Evolutionary conservation across 53 echinoderm and acorn worm species (phyloP), one percentile per base, ranked within the genome.

Genomic region (Zoroaster sp.): DNA sequence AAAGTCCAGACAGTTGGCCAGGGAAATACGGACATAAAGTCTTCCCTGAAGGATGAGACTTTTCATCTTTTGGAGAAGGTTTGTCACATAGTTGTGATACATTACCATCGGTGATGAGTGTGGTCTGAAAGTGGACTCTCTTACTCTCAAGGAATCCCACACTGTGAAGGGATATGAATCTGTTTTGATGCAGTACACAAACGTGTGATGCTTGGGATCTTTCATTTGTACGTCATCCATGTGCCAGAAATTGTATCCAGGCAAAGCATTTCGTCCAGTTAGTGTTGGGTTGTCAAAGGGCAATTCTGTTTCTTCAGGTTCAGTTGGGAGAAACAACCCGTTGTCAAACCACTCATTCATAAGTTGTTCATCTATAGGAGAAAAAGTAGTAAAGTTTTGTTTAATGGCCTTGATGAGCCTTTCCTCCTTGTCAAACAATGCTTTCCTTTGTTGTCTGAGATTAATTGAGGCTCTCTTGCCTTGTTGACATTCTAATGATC

Each of bases 221-320:
- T 0, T 1, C 15, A 17, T 11, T 37, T 13, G 12, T 2, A 3
- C 0, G 12, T 0, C 68, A 28, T 4, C 18, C 0, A 35, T 39
- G 4, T 30, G 41, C 5, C 8, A 20, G 4, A 30, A 46, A 23
- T 13, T 30, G n/a, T 15, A 33, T 1, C 25, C n/a, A 17, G 14
- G 5, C 0, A 1, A 2, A 35, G 20, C 18, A 76, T 17, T 37
- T 11, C 59, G 66, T n/a, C 86, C 86, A 1, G 67, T 88, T 4
- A 88, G 88, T 63, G 88, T 88, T 32, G 77, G 88, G 35, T 88
- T 88, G 13, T 76, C 88, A 76, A 76, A 88, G 3, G 35, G 8
- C 46, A 77, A 18, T 23, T 15, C 20, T 17, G 0, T 20, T 66
- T 43, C 37, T 37, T 15, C 30, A 0, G 65, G 38, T n/a, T 74